Conservation (phyloP, 2,113 vertebrate species). For the Menura novaehollandiae region DNA sequence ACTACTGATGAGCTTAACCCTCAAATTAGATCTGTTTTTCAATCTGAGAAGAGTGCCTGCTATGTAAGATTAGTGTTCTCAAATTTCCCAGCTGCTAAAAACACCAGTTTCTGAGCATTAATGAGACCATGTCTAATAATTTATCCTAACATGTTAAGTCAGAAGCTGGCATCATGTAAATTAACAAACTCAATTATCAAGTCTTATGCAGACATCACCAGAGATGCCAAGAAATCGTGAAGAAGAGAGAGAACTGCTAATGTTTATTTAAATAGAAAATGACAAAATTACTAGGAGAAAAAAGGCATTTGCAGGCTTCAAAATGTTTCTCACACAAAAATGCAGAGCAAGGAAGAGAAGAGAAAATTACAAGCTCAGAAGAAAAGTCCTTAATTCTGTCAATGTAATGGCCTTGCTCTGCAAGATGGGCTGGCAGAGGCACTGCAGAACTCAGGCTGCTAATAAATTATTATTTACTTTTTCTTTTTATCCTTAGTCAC, state of each 20-base stretch:
- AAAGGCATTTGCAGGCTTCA: not conserved
- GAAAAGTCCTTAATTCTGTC: not conserved
- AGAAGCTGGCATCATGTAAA: not conserved
- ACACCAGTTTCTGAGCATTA: not conserved
- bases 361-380: not conserved
- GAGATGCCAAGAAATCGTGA: not conserved
- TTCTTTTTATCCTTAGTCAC: not conserved
- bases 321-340: not conserved
- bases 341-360: not conserved
- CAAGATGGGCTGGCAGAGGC: not conserved
- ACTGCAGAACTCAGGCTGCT: not conserved
- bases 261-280: slow-evolving; percentile 19
- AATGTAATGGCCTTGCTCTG: not conserved
- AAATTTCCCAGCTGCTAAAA: not conserved
- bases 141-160: not conserved
- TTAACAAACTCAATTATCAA: not conserved
- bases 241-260: not conserved
- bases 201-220: not conserved
- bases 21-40: not conserved
- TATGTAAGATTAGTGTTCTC: not conserved
- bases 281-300: not conserved
- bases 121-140: not conserved
- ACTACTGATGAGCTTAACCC: not conserved
- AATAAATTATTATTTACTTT: not conserved
- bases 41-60: not conserved